A percentile compares a stretch with the other conserved stretches of the same genome.
phyloP scores from a whole-genome alignment of 2,797 vertebrate genomes.

The Poecilia wingei region DNA sequence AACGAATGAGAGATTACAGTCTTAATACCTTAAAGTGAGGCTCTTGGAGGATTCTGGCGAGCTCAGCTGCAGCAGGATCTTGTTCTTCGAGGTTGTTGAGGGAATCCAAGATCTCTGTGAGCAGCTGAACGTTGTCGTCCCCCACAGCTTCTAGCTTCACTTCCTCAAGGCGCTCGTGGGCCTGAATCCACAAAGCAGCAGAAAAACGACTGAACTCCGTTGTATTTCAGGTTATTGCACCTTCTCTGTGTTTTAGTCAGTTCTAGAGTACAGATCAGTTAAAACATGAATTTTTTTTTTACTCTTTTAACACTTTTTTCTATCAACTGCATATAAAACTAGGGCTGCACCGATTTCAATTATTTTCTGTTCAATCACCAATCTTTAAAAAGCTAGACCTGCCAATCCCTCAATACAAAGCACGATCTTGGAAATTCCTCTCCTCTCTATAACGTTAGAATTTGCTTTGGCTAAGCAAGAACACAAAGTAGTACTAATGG shows the following conservation, averaged over 20 bases:
- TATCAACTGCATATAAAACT: neutral
- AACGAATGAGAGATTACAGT: neutral
- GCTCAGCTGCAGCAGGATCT: conserved; percentile 88
- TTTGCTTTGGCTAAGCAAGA: neutral
- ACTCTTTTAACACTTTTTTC: neutral
- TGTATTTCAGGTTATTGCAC: neutral
- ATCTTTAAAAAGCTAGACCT: too few relatives aligned
- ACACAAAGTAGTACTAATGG: neutral
- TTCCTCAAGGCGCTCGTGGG: conserved; percentile 94
- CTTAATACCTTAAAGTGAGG: conserved; percentile 93
- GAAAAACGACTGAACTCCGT: neutral
- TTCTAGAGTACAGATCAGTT: neutral
- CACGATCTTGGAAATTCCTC: neutral
- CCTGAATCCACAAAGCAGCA: conserved; percentile 73
- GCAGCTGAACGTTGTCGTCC: conserved; percentile 92
- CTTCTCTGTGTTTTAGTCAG: neutral
- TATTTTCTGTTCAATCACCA: too few relatives aligned
- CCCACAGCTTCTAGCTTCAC: conserved; percentile 93
- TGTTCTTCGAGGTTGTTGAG: conserved; percentile 84
- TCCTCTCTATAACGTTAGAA: conserved; percentile 16
- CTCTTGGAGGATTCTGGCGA: conserved; percentile 91
- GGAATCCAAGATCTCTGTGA: conserved; percentile 93
- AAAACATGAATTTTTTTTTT: neutral
- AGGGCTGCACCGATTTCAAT: too few relatives aligned
- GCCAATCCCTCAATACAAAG: too few relatives aligned